These are phyloP conservation scores for Bombus soroeensis DNA, from an alignment of 1,140 invertebrate species.

Conservation along the genomic window DNA sequence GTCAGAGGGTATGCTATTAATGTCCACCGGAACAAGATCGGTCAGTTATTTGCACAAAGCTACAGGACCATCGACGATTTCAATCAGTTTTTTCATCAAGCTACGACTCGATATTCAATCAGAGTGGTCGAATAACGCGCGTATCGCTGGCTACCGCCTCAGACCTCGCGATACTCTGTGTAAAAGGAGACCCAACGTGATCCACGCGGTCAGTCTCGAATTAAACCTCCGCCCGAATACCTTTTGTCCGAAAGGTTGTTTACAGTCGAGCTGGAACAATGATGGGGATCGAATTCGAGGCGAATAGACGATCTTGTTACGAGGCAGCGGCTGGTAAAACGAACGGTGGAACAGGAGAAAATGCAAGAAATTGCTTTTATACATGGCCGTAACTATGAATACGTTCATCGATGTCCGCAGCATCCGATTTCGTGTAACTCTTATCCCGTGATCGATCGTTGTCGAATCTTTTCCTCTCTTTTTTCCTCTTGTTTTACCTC, in stretches of 20 bases:
- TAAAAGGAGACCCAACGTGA: background rate
- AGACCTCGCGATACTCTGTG: background rate
- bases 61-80: conserved; percentile 22
- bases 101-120: conserved; percentile 57
- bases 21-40: background rate
- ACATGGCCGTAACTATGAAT: background rate
- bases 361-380: conserved; percentile 36
- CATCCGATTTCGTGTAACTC: too few relatives aligned
- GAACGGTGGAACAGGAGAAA: background rate
- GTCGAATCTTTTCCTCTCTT: too few relatives aligned
- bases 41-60: conserved; percentile 14
- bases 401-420: background rate
- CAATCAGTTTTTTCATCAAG: conserved; percentile 59
- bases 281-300: background rate
- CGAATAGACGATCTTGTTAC: conserved; percentile 9
- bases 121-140: conserved; percentile 8
- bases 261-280: background rate
- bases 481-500: too few relatives aligned
- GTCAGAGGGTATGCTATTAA: background rate
- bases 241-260: conserved; percentile 1
- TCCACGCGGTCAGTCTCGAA: background rate
- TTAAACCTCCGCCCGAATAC: conserved; percentile 15
- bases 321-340: background rate
- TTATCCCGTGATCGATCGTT: too few relatives aligned
- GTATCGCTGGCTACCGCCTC: conserved; percentile 29